Evolutionary conservation across 53 echinoderm and acorn worm species (phyloP).

Genomic region (Luidia sarsii): DNA sequence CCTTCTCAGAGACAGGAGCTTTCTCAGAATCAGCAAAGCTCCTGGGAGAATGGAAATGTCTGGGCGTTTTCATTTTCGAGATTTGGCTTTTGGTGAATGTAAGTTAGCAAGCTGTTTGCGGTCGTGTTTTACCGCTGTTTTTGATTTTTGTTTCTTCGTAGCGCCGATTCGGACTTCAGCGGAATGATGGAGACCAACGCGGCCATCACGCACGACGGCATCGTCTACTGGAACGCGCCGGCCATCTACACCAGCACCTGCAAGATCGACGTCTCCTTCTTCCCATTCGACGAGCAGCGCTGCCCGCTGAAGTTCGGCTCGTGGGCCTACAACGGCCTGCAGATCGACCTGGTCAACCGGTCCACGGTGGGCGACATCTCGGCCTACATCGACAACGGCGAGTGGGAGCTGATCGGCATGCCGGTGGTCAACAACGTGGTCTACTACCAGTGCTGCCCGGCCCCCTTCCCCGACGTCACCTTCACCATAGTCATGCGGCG

Average conservation of each 20-base stretch:
- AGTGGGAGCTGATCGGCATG: constrained; percentile 86
- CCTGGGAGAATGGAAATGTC: too few relatives aligned
- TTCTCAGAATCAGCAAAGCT: too few relatives aligned
- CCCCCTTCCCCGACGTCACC: constrained; percentile 79
- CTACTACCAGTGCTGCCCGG: constrained; percentile 78
- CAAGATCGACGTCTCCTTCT: constrained; percentile 86
- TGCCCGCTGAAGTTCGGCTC: constrained; percentile 84
- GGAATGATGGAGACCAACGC: constrained; percentile 91
- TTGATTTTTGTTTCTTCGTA: too few relatives aligned
- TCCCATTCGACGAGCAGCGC: constrained; percentile 90
- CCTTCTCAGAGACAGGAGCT: too few relatives aligned
- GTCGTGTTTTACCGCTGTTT: too few relatives aligned
- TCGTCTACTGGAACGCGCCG: constrained; percentile 86
- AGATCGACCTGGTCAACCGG: constrained; percentile 69
- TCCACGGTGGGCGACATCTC: constrained; percentile 69
- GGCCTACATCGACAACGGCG: constrained; percentile 85
- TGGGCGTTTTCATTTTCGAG: too few relatives aligned
- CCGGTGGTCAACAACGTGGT: constrained; percentile 55
- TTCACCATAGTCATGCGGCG: constrained; percentile 79
- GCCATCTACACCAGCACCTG: constrained; percentile 93
- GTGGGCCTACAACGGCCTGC: constrained; percentile 86
- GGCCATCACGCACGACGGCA: constrained; percentile 53
- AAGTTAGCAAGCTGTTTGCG: too few relatives aligned
- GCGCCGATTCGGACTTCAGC: constrained; percentile 72
- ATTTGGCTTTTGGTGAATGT: too few relatives aligned